Percentiles rank a stretch among this genome's conserved stretches.
Conservation (phyloP, 2,797 vertebrate genomes). For the Lycodopsis pacificus region DNA sequence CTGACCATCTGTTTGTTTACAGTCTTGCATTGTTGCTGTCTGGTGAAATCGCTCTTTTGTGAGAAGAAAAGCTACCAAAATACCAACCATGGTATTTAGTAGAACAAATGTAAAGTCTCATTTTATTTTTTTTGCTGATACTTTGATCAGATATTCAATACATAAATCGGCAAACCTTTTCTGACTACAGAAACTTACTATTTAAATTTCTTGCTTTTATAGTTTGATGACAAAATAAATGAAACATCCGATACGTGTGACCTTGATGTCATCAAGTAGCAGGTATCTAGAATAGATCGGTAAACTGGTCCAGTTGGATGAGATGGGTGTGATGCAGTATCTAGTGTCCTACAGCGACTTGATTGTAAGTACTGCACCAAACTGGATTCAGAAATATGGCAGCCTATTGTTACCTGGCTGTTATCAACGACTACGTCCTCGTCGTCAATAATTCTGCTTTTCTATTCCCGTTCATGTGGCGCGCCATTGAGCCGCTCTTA, state of each 20-base stretch:
- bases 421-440: conserved; percentile 7
- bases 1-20: not conserved
- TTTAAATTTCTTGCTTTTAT: not conserved
- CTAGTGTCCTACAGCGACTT: not conserved
- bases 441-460: conserved; percentile 33
- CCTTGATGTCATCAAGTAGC: not conserved
- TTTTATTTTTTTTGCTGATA: no score
- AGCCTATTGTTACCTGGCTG: not conserved
- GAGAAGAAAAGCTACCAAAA: not conserved
- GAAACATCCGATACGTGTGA: not conserved
- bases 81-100: not conserved
- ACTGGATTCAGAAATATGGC: not conserved
- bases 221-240: not conserved
- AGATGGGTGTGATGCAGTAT: not conserved
- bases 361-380: not conserved
- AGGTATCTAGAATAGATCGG: not conserved
- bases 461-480: conserved; percentile 34
- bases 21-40: not conserved
- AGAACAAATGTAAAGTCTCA: not conserved
- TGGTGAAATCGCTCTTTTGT: not conserved
- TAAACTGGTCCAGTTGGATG: not conserved
- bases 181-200: not conserved
- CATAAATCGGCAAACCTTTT: not conserved
- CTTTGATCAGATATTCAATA: not conserved
- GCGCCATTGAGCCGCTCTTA: conserved; percentile 25